Evolutionary conservation across 2,113 vertebrate genomes (phyloP), one percentile per base, ranked within the genome.

Genomic region (Erythrocercus mccallii): DNA sequence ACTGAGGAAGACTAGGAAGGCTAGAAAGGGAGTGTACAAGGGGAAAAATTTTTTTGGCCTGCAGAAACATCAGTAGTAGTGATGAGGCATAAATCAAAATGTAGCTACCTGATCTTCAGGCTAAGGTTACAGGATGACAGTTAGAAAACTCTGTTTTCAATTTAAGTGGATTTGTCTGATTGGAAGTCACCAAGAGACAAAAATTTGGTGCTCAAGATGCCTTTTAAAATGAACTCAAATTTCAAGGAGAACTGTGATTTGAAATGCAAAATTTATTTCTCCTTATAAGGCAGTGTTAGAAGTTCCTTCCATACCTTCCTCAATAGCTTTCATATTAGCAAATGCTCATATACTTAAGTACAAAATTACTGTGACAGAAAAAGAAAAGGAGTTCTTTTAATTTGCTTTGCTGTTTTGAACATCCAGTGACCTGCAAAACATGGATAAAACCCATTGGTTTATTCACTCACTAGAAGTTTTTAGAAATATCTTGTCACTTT

Each of bases 401-500:
- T 89, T 81, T 88, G 23, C 57, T 91, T 58, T 81, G 23, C n/a
- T 91, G 70, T 76, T 96, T 72, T 90, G 80, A 88, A 91, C 22
- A 64, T 76, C 51, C 54, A 77, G 45, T 96, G 94, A 93, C 85
- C 87, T 71, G 48, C 2, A 30, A 90, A 94, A 86, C 45, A 86
- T 81, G 81, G 62, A 94, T 89, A 92, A 95, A 96, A 93, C 79
- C 31, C 60, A 54, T 15, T 87, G 82, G 74, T 84, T 93, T 71
- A 87, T 95, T 79, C 57, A 66, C 82, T 92, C 69, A 44, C 40
- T 74, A 54, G 79, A 86, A 90, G 37, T 57, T 44, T 86, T 85
- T 84, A 90, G 66, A 65, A 90, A 81, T 76, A 95, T 68, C 56
- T 94, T 81, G 84, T 96, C 83, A 70, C 81, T 97, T 97, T 81